Conservation (phyloP, 1,140 invertebrate species). For the Archivesica marissinica region DNA sequence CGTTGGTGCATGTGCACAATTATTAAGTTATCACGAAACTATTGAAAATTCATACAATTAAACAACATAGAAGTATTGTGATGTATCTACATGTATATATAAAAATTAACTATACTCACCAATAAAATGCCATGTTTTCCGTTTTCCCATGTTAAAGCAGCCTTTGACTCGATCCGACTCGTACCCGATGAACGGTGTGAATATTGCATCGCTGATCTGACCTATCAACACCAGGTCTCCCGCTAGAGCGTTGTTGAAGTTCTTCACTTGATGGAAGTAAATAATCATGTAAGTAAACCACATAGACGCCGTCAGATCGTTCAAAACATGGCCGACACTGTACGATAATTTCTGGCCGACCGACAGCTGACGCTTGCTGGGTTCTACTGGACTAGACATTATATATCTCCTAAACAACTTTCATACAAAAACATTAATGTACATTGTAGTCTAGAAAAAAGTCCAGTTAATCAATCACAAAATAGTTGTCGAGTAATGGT, state of each 20-base stretch:
- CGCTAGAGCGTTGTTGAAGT: constrained; percentile 89
- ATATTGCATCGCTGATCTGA: constrained; percentile 92
- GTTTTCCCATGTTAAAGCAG: constrained; percentile 90
- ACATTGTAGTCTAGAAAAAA: too few relatives aligned
- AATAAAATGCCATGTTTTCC: constrained; percentile 96
- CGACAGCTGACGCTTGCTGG: not conserved
- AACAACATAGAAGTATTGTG: too few relatives aligned
- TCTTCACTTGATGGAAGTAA: constrained; percentile 93
- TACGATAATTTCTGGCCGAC: constrained; percentile 85
- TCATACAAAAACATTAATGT: too few relatives aligned
- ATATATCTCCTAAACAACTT: too few relatives aligned
- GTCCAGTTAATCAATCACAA: too few relatives aligned
- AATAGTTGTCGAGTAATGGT: too few relatives aligned
- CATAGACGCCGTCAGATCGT: constrained; percentile 97
- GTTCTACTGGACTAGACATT: not conserved
- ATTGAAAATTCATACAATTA: too few relatives aligned
- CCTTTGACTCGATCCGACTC: constrained; percentile 91
- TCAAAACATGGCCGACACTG: constrained; percentile 94
- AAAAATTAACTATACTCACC: constrained; percentile 86
- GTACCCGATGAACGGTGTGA: constrained; percentile 95
- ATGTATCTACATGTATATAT: too few relatives aligned
- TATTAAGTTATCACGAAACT: too few relatives aligned
- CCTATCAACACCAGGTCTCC: constrained; percentile 85
- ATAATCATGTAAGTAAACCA: constrained; percentile 99
- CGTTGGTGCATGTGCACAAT: too few relatives aligned